Evolutionary conservation across 2,797 vertebrate genomes (phyloP), one percentile per base, ranked within the genome.

Genomic region (Picus viridis): DNA sequence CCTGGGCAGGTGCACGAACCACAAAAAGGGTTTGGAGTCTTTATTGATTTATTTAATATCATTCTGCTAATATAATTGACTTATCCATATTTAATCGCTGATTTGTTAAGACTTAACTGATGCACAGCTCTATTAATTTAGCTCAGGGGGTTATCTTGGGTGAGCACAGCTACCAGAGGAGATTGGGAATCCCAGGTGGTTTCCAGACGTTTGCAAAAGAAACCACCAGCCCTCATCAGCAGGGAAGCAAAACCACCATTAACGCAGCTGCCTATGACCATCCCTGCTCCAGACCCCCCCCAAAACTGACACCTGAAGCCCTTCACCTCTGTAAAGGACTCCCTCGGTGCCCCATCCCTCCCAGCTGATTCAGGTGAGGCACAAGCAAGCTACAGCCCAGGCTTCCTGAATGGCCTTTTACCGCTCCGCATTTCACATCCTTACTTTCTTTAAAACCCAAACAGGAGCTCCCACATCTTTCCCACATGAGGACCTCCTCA

Each of bases 181-280:
- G 65, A 59, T 36, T 27, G 71, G 83, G 57, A 91, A 7, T 81
- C 86, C 32, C 79, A 80, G 82, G 82, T 80, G 76, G 84, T 92
- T 92, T 95, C 89, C 86, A 93, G 79, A 5, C 22, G 0, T 15
- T 18, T n/a, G 17, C 41, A 9, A 71, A 36, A 89, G 85, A 87
- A 89, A 87, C 76, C 76, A 59, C 41, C 18, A 12, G 41, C 10
- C 47, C 54, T 49, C 23, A 6, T 75, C 69, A 51, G 41, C 0
- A 9, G 0, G 22, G 9, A 49, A 22, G 68, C 45, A 65, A 45
- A 18, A 49, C 18, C 9, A 4, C 2, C 43, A 83, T 84, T 65
- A 73, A 62, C 63, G 54, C 56, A 53, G 14, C 27, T 8, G 1
- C 8, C 41, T 2, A 1, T 69, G 56, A 75, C 17, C 5, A 18